Percentiles rank a stretch among this genome's conserved stretches.
Evolutionary conservation across 2,797 vertebrate species (phyloP).

Genomic region (Momotus momota): DNA sequence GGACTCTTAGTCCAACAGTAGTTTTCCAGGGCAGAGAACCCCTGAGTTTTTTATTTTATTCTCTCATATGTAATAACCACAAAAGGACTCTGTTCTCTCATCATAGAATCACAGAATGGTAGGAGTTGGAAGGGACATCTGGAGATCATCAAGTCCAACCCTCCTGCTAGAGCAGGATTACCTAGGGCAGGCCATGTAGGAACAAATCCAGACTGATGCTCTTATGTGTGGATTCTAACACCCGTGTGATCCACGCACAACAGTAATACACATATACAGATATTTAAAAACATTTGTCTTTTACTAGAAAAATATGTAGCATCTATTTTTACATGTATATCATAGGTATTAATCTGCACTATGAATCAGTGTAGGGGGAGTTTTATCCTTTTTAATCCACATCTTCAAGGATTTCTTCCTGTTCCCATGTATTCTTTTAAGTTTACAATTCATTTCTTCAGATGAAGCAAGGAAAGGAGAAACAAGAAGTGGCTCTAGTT

Average conservation of each 20-base stretch:
- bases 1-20: slow-evolving; percentile 41
- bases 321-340: background rate
- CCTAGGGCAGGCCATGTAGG: no score
- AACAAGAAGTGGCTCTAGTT: slow-evolving; percentile 37
- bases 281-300: background rate
- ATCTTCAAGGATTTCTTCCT: background rate
- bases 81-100: background rate
- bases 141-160: no score
- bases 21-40: slow-evolving; percentile 33
- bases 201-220: background rate
- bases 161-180: no score
- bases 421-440: background rate
- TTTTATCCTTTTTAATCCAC: background rate
- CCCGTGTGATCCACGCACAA: background rate
- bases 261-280: background rate
- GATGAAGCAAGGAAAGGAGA: background rate
- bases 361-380: background rate
- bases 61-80: background rate
- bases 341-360: background rate
- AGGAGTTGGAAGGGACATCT: no score
- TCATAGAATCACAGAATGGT: no score
- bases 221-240: background rate
- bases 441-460: background rate
- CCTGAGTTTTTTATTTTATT: background rate
- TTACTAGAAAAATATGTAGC: background rate